Percentiles rank a stretch among this genome's conserved stretches.
Evolutionary conservation across 2,888 invertebrate species (phyloP).

Genomic region (Neoaliturus tenellus): DNA sequence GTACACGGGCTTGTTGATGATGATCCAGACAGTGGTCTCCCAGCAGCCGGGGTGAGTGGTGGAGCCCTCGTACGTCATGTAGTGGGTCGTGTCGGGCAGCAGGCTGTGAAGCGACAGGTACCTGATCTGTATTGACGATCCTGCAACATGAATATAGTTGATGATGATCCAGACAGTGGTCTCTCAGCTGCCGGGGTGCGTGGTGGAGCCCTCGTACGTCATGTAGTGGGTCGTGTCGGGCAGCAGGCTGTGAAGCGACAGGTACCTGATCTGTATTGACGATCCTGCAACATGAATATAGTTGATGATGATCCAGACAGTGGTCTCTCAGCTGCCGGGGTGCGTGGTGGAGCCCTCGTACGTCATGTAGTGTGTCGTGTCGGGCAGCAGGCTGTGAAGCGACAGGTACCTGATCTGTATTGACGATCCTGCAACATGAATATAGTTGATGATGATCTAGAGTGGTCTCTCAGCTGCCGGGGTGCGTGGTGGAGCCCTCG

Average conservation of each 20-base stretch:
- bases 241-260: slow-evolving; percentile 90
- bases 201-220: slow-evolving; percentile 98
- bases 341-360: slow-evolving; percentile 99
- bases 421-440: slow-evolving; percentile 82
- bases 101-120: slow-evolving; percentile 91
- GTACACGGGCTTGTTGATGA: slow-evolving; percentile 98
- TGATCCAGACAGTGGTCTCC: slow-evolving; percentile 99
- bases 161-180: slow-evolving; percentile 99
- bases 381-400: slow-evolving; percentile 90
- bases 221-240: slow-evolving; percentile 96
- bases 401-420: slow-evolving; percentile 91
- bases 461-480: slow-evolving; percentile 99
- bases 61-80: slow-evolving; percentile 98
- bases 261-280: slow-evolving; percentile 87
- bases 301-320: slow-evolving; percentile 98
- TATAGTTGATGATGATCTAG: slow-evolving; percentile 98
- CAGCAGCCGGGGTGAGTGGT: slow-evolving; percentile 98
- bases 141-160: slow-evolving; percentile 79
- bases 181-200: slow-evolving; percentile 99
- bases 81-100: slow-evolving; percentile 94
- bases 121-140: slow-evolving; percentile 87
- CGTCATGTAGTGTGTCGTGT: slow-evolving; percentile 96
- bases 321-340: slow-evolving; percentile 99
- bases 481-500: slow-evolving; percentile 98
- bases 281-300: slow-evolving; percentile 84